These are phyloP conservation scores for Mandrillus leucophaeus DNA, from an alignment of 2,113 vertebrate genomes.

Conservation along the genomic window DNA sequence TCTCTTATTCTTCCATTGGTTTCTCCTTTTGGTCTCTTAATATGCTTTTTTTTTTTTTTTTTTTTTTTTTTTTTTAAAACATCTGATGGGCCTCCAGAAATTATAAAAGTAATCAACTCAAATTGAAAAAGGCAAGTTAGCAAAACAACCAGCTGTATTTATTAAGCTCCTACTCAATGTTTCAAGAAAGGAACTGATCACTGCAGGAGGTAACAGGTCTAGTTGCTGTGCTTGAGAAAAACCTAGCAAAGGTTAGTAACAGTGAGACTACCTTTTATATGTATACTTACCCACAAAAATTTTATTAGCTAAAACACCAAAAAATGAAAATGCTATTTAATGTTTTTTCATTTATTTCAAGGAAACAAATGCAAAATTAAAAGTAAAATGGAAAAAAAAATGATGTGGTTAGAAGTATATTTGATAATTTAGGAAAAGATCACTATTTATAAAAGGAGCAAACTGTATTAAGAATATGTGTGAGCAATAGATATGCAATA, in stretches of 20 bases:
- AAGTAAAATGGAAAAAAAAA: neutral
- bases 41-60: neutral
- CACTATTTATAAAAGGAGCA: neutral
- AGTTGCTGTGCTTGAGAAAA: neutral
- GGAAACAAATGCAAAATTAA: neutral
- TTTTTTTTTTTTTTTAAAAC: neutral
- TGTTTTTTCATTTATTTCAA: neutral
- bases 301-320: neutral
- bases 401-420: neutral
- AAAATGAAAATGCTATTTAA: neutral
- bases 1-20: neutral
- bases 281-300: neutral
- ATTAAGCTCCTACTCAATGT: neutral
- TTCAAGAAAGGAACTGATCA: neutral
- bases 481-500: neutral
- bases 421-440: neutral
- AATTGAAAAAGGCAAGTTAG: neutral
- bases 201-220: fast-evolving
- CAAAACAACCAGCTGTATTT: neutral
- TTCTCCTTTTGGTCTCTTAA: neutral
- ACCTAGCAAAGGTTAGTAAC: neutral
- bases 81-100: neutral
- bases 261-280: neutral
- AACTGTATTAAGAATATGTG: neutral
- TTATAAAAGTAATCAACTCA: neutral